Evolutionary conservation across 64 coral and sea anemone genomes (phyloP).

Genomic region (Montipora efflorescens): DNA sequence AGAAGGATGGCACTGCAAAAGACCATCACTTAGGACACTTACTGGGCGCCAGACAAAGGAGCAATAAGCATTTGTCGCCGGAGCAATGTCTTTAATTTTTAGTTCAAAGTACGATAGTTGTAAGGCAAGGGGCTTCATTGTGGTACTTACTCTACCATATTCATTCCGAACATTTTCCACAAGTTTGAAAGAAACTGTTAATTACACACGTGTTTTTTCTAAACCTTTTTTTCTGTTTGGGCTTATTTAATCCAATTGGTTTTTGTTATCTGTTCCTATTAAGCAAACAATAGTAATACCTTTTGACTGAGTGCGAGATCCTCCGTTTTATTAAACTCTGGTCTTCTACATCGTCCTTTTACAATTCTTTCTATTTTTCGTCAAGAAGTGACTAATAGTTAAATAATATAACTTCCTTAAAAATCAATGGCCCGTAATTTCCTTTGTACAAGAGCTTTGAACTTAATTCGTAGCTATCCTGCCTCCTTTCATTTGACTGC

Average conservation of each 20-base stretch:
- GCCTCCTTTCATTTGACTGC: no score
- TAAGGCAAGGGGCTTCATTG: not conserved
- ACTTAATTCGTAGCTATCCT: no score
- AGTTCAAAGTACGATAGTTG: not conserved
- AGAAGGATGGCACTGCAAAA: constrained; percentile 5
- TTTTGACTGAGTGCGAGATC: not conserved
- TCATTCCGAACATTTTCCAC: not conserved
- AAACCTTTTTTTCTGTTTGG: not conserved
- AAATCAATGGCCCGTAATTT: no score
- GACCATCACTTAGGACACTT: not conserved
- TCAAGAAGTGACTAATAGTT: not conserved
- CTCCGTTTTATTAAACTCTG: not conserved
- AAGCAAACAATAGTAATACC: not conserved
- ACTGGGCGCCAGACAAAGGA: not conserved
- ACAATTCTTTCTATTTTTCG: not conserved
- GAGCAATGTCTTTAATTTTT: not conserved
- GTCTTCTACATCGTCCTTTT: not conserved
- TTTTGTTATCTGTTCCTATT: not conserved
- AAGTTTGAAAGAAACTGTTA: not conserved
- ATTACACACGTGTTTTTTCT: constrained; percentile 18
- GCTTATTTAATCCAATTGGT: not conserved
- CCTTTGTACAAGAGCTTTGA: no score
- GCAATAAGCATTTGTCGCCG: not conserved
- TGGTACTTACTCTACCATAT: not conserved
- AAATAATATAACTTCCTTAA: not conserved